Evolutionary conservation across 2,888 invertebrate species (phyloP).

Genomic region (Corbicula japonica): DNA sequence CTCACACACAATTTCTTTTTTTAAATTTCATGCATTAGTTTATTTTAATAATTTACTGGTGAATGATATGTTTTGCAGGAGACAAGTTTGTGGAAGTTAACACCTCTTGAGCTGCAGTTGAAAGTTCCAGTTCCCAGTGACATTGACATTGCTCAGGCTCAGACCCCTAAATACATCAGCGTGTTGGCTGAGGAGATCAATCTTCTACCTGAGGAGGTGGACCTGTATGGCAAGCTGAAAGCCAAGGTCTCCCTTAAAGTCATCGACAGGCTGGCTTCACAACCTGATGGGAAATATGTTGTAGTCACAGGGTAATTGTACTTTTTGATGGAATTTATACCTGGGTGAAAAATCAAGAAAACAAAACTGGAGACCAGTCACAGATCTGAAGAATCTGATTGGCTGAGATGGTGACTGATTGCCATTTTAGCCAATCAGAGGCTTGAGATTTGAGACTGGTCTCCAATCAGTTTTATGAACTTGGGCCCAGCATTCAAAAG

Average conservation of each 20-base stretch:
- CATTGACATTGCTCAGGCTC: slow-evolving; percentile 95
- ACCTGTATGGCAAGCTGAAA: slow-evolving; percentile 96
- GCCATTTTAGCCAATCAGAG: too few relatives aligned
- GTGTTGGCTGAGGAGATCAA: slow-evolving; percentile 94
- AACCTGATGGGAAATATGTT: slow-evolving; percentile 94
- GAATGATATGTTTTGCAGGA: slow-evolving; percentile 45
- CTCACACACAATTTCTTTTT: too few relatives aligned
- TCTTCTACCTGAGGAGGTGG: slow-evolving; percentile 92
- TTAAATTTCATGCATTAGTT: too few relatives aligned
- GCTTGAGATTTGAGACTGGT: too few relatives aligned
- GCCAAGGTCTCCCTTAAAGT: slow-evolving; percentile 96
- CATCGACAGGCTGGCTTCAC: slow-evolving; percentile 91
- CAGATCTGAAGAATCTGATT: too few relatives aligned
- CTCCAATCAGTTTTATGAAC: too few relatives aligned
- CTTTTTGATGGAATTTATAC: background rate
- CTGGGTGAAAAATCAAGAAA: too few relatives aligned
- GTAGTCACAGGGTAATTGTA: slow-evolving; percentile 95
- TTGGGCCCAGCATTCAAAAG: too few relatives aligned
- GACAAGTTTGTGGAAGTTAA: slow-evolving; percentile 71
- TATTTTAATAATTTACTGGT: background rate
- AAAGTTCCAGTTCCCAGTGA: slow-evolving; percentile 94
- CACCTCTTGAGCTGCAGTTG: slow-evolving; percentile 89
- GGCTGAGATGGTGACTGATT: too few relatives aligned
- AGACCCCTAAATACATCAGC: slow-evolving; percentile 94
- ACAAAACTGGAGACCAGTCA: too few relatives aligned